Base-by-base conservation (phyloP, 2,113 vertebrate genomes). In the Pterophyllum scalare region DNA sequence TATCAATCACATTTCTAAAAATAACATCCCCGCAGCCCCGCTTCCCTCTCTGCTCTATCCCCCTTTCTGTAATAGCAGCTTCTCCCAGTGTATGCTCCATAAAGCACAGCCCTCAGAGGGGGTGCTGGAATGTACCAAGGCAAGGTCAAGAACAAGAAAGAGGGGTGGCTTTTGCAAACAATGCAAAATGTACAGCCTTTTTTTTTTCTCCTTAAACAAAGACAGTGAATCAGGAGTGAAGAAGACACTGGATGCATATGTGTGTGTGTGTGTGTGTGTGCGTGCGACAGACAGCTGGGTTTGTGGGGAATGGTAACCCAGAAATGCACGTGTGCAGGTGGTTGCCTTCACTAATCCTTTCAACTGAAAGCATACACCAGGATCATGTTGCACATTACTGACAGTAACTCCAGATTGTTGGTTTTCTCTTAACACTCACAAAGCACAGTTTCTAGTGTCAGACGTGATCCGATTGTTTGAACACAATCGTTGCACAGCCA, bases 1-100 rank as follows among this genome's bases (percentile, higher is more conserved):
- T 93, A 94, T 93, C 91, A 93, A 93, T 93, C 89, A 80, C 80
- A 88, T 89, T 92, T 92, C 94, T 95, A 95, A 94, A 95, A 95
- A 95, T 94, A 94, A 92, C 91, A 87, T 72, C 87, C 83, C 87
- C 5, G 75, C 92, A 91, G 81, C 83, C 87, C 89, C 24, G 57
- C 83, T 80, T 80, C 72, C 75, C 70, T 62, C 77, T 87, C 81
- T 58, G 28, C 89, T 86, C 80, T 61, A 75, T 87, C 88, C 91
- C 89, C 90, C 87, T 38, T 61, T 87, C 80, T 79, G 43, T 88
- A 88, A 90, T 28, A 91, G 92, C 88, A 90, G 90, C 93, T 93
- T 94, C 89, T 88, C 74, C 85, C 80, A 70, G 92, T 84, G 88
- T 93, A 89, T 86, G 91, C 92, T 95, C 91, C 93, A 94, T 92